Evolutionary conservation across 2,888 invertebrate species (phyloP).

Genomic region (Melanchra persicariae): DNA sequence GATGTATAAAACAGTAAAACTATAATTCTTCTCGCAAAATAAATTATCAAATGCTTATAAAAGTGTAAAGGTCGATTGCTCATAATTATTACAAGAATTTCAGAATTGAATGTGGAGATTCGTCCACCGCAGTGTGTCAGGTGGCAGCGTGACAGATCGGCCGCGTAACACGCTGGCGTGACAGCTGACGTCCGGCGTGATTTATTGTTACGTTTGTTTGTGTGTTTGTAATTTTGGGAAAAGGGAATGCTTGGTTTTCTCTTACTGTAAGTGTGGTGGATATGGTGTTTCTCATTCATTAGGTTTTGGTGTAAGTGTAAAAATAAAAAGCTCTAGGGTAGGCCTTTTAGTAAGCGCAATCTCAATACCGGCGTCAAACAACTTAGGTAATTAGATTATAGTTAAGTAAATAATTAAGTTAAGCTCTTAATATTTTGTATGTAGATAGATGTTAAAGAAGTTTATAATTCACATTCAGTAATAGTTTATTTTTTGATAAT

Average conservation of each 20-base stretch:
- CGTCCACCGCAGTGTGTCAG: slow-evolving; percentile 58
- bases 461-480: too few species aligned
- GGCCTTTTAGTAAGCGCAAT: too few species aligned
- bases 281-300: background rate
- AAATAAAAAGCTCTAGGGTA: background rate
- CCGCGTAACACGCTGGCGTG: slow-evolving; percentile 61
- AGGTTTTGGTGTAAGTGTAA: background rate
- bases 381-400: too few species aligned
- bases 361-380: too few species aligned
- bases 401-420: too few species aligned
- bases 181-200: slow-evolving; percentile 55
- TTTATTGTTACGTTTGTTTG: slow-evolving; percentile 61
- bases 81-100: slow-evolving; percentile 32
- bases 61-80: background rate
- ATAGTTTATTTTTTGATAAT: too few species aligned
- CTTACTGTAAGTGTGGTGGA: background rate
- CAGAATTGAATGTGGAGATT: slow-evolving; percentile 56
- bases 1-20: background rate
- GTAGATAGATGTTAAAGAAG: too few species aligned
- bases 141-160: slow-evolving; percentile 64
- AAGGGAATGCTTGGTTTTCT: background rate
- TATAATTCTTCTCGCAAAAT: background rate
- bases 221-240: slow-evolving; percentile 51
- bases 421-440: too few species aligned
- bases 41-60: background rate